A percentile compares a stretch with the other conserved stretches of the same genome.
Conservation (phyloP, 2,888 invertebrate genomes). For the Halocaridina rubra region DNA sequence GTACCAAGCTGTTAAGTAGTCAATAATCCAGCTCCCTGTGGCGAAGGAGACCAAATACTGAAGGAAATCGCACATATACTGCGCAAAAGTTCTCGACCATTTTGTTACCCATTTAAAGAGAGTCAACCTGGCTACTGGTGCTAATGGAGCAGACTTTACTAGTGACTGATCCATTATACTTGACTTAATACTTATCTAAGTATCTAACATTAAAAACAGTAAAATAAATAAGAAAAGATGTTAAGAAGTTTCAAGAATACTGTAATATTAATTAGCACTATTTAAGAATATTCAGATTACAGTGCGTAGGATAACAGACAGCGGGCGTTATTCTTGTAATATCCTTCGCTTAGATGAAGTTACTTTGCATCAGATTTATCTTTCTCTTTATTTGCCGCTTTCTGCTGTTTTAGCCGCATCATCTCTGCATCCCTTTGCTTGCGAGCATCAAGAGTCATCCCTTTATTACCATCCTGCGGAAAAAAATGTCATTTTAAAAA, state of each 20-base stretch:
- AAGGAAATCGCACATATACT: slow-evolving; percentile 28
- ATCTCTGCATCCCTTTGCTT: slow-evolving; percentile 89
- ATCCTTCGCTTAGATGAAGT: neutral
- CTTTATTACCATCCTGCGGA: slow-evolving; percentile 74
- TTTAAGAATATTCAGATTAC: no score
- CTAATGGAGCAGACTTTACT: no score
- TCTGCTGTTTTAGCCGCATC: slow-evolving; percentile 85
- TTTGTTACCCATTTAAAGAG: neutral
- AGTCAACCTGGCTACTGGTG: neutral
- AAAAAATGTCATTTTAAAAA: neutral
- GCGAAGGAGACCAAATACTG: slow-evolving; percentile 39
- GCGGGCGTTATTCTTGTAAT: no score
- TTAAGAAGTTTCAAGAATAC: neutral
- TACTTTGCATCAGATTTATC: neutral
- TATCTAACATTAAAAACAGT: slow-evolving; percentile 18
- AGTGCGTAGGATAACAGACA: no score
- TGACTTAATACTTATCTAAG: neutral
- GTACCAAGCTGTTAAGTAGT: slow-evolving; percentile 50
- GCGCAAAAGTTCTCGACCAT: slow-evolving; percentile 27
- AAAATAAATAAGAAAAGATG: slow-evolving; percentile 16
- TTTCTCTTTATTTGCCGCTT: slow-evolving; percentile 67
- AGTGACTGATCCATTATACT: neutral
- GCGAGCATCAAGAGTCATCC: slow-evolving; percentile 84
- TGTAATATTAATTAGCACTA: no score
- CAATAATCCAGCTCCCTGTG: slow-evolving; percentile 53